A percentile compares a stretch with the other conserved stretches of the same genome.
phyloP scores from a whole-genome alignment of 2,888 invertebrate species.

The Crossocerus cetratus region DNA sequence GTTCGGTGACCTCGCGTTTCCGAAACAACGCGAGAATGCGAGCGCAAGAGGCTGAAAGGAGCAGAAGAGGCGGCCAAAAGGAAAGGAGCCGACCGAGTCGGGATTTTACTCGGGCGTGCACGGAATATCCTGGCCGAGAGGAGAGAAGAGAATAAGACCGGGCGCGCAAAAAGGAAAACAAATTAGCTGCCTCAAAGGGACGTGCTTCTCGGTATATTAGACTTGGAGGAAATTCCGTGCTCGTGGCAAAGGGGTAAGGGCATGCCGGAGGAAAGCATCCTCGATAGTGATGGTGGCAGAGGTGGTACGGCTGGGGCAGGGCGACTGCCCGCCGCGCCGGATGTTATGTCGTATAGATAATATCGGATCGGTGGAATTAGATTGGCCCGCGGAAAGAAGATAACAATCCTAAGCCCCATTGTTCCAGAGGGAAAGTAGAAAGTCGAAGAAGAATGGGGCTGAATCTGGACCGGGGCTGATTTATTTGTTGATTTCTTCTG shows the following conservation, averaged over 20 bases:
- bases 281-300: background rate
- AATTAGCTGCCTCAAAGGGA: slow-evolving; percentile 53
- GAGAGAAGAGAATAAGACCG: slow-evolving; percentile 8
- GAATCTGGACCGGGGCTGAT: too few relatives aligned
- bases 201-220: slow-evolving; percentile 50
- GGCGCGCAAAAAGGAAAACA: slow-evolving; percentile 45
- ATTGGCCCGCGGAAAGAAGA: slow-evolving; percentile 23
- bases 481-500: too few relatives aligned
- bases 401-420: slow-evolving; percentile 29
- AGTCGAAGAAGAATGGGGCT: background rate
- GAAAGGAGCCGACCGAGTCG: slow-evolving; percentile 21
- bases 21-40: slow-evolving; percentile 29
- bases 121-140: slow-evolving; percentile 37
- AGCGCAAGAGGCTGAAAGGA: background rate
- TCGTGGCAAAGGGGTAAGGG: slow-evolving; percentile 7
- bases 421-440: background rate
- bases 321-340: slow-evolving; percentile 22
- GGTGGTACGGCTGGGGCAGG: slow-evolving; percentile 19
- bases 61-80: background rate
- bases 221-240: slow-evolving; percentile 30
- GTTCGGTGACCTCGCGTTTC: slow-evolving; percentile 40
- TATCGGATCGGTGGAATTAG: slow-evolving; percentile 40
- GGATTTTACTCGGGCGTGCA: slow-evolving; percentile 43
- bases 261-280: background rate
- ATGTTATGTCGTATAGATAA: slow-evolving; percentile 38